Conservation (phyloP, 2,113 vertebrate species). For the Oenanthe melanoleuca region DNA sequence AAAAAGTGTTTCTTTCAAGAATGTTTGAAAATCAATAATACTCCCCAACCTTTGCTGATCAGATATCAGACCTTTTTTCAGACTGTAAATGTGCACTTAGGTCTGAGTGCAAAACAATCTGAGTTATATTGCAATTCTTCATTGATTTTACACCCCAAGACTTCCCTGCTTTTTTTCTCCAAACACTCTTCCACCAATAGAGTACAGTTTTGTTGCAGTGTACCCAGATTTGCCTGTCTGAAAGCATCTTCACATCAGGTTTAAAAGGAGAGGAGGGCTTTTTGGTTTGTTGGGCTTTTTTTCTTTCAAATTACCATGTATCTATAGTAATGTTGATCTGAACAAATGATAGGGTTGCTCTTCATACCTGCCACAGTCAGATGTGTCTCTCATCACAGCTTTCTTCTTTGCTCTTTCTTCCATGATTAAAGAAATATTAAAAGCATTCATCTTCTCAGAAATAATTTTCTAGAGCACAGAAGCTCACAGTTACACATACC, state of each 20-base stretch:
- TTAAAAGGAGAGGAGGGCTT: background rate
- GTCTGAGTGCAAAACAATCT: background rate
- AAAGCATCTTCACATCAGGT: background rate
- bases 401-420: background rate
- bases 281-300: background rate
- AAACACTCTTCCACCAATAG: background rate
- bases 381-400: background rate
- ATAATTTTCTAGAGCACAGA: background rate
- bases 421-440: background rate
- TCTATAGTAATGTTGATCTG: background rate
- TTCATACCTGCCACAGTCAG: background rate
- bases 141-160: background rate
- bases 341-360: background rate
- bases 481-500: background rate
- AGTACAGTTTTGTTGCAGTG: background rate
- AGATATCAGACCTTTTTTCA: background rate
- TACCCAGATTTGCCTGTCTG: background rate
- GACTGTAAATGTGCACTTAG: background rate
- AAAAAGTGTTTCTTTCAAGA: slow-evolving; percentile 1
- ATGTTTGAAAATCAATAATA: slow-evolving; percentile 26
- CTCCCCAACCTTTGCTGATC: background rate
- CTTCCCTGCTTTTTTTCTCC: background rate
- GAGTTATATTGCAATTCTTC: background rate
- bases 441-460: background rate
- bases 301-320: background rate